Conservation (phyloP, 2,888 invertebrate species). For the Drosophila quinaria region DNA sequence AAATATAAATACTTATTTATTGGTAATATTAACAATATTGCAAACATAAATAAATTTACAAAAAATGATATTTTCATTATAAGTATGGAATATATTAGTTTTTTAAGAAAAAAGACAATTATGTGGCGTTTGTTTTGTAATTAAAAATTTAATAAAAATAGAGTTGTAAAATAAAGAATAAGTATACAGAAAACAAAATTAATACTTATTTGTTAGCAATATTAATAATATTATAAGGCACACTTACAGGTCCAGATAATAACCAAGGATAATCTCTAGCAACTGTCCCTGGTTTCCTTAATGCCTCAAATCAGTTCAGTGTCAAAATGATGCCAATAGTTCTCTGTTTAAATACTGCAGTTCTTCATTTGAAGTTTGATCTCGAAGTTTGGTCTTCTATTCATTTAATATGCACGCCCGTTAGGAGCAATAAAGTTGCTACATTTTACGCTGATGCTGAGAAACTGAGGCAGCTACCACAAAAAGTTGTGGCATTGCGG, state of each 20-base stretch:
- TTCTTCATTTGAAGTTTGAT: constrained; percentile 12
- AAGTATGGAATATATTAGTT: too few relatives aligned
- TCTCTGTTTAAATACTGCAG: background rate
- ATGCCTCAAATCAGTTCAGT: background rate
- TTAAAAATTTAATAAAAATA: too few relatives aligned
- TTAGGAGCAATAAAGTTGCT: constrained; percentile 83
- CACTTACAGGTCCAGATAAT: too few relatives aligned
- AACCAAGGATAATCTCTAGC: background rate
- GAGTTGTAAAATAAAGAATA: background rate
- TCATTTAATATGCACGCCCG: constrained; percentile 85
- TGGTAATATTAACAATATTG: too few relatives aligned
- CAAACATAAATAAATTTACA: too few relatives aligned
- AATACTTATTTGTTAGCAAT: too few relatives aligned
- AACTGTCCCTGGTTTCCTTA: background rate
- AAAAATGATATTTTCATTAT: too few relatives aligned
- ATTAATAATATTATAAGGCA: too few relatives aligned
- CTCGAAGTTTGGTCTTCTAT: constrained; percentile 50
- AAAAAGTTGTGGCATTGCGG: constrained; percentile 45
- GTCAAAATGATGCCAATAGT: constrained; percentile 6
- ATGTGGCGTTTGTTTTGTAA: background rate
- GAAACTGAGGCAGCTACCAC: constrained; percentile 38
- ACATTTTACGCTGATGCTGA: constrained; percentile 79
- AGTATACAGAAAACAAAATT: background rate
- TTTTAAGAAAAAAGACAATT: constrained; percentile 1
- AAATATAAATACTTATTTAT: background rate